Evolutionary conservation across 2,113 vertebrate genomes (phyloP).

Genomic region (Genyomyrus donnyi): DNA sequence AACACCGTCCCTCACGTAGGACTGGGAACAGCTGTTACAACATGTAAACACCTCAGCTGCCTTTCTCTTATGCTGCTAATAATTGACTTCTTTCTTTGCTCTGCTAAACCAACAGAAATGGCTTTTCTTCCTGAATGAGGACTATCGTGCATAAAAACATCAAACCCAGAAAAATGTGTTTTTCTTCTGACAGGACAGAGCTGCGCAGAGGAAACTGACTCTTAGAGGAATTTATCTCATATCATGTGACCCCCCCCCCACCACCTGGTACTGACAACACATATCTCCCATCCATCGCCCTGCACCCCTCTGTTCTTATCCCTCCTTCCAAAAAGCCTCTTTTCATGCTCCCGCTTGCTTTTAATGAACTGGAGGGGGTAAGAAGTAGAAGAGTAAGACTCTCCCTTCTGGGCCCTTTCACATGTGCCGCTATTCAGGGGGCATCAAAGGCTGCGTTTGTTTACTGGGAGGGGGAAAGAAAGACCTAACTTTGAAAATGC

Average conservation of each 20-base stretch:
- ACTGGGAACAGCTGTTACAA: background rate
- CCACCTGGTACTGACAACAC: background rate
- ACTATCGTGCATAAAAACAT: background rate
- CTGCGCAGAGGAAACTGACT: background rate
- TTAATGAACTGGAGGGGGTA: slow-evolving; percentile 29
- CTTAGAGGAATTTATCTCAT: background rate
- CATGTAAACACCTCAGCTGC: background rate
- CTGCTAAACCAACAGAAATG: background rate
- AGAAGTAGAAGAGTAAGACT: background rate
- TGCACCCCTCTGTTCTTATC: slow-evolving; percentile 14
- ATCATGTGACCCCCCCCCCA: background rate
- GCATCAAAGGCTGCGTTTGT: background rate
- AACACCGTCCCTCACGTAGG: too few species aligned
- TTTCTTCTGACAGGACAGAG: background rate
- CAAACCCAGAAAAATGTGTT: background rate
- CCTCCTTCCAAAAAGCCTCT: slow-evolving; percentile 22
- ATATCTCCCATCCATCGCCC: background rate
- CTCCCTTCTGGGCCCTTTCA: background rate
- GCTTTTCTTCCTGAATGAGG: background rate
- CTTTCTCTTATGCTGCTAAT: background rate
- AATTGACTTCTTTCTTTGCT: background rate
- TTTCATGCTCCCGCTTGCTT: slow-evolving; percentile 16
- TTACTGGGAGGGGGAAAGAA: background rate
- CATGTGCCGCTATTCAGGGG: slow-evolving; percentile 35
- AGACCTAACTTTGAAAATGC: background rate